Percentiles rank a stretch among this genome's conserved stretches.
Conservation (phyloP, 1,140 invertebrate genomes). For the Heterodera carotae region DNA sequence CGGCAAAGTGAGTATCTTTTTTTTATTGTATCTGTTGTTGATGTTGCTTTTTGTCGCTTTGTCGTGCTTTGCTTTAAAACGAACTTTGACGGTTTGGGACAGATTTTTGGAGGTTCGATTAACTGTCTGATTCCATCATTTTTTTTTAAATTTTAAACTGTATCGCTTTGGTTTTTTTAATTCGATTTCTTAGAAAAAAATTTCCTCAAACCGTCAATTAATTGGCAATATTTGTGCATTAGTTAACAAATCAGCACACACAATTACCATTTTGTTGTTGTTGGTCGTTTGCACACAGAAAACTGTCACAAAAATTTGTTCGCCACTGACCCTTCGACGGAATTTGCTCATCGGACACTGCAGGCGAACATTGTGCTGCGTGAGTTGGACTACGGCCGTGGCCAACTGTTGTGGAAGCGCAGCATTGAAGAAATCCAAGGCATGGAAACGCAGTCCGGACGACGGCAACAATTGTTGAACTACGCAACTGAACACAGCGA, state of each 20-base stretch:
- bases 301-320: background rate
- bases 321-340: background rate
- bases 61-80: background rate
- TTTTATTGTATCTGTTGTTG: background rate
- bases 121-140: too few species aligned
- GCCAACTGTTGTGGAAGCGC: constrained; percentile 6
- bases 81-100: too few species aligned
- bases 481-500: background rate
- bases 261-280: too few species aligned
- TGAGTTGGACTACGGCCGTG: constrained; percentile 9
- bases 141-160: too few species aligned
- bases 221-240: too few species aligned
- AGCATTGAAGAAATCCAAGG: constrained; percentile 17
- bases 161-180: too few species aligned
- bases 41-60: background rate
- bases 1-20: background rate
- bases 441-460: constrained; percentile 9
- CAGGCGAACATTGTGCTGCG: constrained; percentile 13
- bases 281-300: background rate
- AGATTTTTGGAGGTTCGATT: too few species aligned
- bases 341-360: background rate
- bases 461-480: background rate
- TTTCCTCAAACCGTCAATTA: too few species aligned
- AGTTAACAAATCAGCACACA: too few species aligned
- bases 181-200: too few species aligned